Evolutionary conservation across 2,888 invertebrate genomes (phyloP).

Genomic region (Orthosia gothica): DNA sequence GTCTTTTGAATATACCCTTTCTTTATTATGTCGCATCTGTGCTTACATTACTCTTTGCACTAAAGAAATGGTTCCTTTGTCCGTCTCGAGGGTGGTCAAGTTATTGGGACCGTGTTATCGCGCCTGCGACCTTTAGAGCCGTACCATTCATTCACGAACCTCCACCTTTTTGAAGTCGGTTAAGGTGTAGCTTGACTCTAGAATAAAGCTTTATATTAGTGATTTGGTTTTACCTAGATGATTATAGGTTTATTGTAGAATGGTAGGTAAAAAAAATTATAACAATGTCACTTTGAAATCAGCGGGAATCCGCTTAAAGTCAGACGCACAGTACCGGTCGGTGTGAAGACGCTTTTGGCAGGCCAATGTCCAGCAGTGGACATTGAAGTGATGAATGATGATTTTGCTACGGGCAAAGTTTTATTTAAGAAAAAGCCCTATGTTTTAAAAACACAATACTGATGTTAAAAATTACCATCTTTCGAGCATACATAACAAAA

Average conservation of each 20-base stretch:
- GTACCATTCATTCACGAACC: constrained; percentile 30
- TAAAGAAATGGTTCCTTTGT: constrained; percentile 61
- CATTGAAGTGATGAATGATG: no score
- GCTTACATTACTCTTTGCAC: constrained; percentile 30
- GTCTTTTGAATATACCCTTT: no score
- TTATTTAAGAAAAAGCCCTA: no score
- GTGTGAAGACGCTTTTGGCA: no score
- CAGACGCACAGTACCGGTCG: no score
- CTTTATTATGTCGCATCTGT: constrained; percentile 45
- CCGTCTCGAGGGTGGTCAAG: constrained; percentile 72
- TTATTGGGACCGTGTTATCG: constrained; percentile 63
- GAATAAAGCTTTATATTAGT: constrained; percentile 8
- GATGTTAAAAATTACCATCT: no score
- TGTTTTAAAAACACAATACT: no score
- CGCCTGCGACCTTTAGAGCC: constrained; percentile 42
- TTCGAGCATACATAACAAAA: no score
- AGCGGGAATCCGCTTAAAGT: no score
- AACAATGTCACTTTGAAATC: not conserved
- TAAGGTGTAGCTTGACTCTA: constrained; percentile 3
- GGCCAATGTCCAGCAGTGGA: no score
- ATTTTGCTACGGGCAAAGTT: no score
- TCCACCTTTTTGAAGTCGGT: no score
- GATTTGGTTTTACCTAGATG: not conserved
- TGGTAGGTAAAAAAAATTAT: not conserved
- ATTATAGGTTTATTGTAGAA: not conserved